phyloP scores from a whole-genome alignment of 2,797 vertebrate species.

The Euthynnus affinis region DNA sequence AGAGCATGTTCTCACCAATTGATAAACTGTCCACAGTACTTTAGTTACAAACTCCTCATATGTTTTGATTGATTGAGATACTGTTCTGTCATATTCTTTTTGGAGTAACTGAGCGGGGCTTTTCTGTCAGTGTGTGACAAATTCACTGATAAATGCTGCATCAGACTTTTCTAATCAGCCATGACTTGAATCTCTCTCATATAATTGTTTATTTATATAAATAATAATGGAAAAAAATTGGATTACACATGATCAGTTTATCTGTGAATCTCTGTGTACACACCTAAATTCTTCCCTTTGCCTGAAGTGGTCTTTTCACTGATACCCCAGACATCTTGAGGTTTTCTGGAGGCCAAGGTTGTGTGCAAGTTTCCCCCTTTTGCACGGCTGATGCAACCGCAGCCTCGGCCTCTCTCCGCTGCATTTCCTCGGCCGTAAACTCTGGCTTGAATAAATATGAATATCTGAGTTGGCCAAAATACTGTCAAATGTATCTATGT shows the following conservation, averaged over 20 bases:
- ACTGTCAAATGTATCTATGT: no score
- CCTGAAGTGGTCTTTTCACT: slow-evolving; percentile 3
- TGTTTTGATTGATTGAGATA: slow-evolving; percentile 14
- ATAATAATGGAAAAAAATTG: not conserved
- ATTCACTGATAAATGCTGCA: not conserved
- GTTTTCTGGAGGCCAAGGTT: not conserved
- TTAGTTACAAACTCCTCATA: not conserved
- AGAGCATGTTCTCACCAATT: slow-evolving; percentile 17
- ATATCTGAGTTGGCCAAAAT: no score
- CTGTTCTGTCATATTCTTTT: not conserved
- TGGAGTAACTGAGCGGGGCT: not conserved
- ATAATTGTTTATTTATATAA: not conserved
- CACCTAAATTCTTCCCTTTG: not conserved
- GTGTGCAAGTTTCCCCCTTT: no score
- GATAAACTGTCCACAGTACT: slow-evolving; percentile 12
- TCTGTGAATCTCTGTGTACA: no score
- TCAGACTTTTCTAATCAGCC: slow-evolving; percentile 2
- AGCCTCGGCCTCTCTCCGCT: no score
- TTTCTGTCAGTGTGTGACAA: slow-evolving; percentile 14
- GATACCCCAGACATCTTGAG: not conserved
- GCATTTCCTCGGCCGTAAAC: no score
- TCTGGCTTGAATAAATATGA: no score
- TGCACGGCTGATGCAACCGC: no score
- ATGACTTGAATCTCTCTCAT: slow-evolving; percentile 5
- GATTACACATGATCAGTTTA: not conserved